Evolutionary conservation across 2,113 vertebrate species (phyloP).

Genomic region (Percopsis transmontana): DNA sequence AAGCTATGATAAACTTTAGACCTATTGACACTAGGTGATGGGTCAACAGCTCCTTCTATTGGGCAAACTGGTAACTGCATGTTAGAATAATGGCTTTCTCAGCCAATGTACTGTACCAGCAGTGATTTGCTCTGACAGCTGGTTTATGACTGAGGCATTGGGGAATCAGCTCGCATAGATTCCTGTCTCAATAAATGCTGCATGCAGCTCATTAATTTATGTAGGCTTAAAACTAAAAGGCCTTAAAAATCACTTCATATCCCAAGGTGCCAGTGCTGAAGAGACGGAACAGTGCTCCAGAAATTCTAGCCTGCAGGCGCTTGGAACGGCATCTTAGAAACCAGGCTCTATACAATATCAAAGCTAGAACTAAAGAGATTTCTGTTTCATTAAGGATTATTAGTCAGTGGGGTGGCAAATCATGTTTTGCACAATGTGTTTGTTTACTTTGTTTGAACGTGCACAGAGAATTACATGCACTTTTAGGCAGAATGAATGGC

Average conservation of each 20-base stretch:
- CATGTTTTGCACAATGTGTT: conserved; percentile 34
- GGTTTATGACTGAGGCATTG: conserved; percentile 24
- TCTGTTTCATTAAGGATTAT: conserved; percentile 34
- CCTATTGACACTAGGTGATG: conserved; percentile 20
- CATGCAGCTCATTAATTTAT: conserved; percentile 47
- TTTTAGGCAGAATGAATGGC: conserved; percentile 43
- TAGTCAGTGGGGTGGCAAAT: conserved; percentile 42
- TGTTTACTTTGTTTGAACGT: conserved; percentile 19
- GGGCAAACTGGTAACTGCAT: conserved; percentile 44
- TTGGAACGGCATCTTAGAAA: conserved; percentile 52
- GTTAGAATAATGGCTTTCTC: not conserved
- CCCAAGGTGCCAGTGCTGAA: conserved; percentile 30
- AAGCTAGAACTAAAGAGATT: conserved; percentile 48
- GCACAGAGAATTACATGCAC: conserved; percentile 29
- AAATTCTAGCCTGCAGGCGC: conserved; percentile 42
- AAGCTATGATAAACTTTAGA: too few relatives aligned
- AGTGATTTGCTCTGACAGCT: conserved; percentile 42
- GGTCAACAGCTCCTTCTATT: conserved; percentile 74
- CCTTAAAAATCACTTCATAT: conserved; percentile 39
- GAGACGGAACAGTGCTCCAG: conserved; percentile 27
- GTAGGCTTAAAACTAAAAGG: conserved; percentile 26
- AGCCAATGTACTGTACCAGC: conserved; percentile 16
- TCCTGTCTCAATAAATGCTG: conserved; percentile 38
- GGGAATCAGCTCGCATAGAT: conserved; percentile 26
- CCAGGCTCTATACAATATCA: conserved; percentile 41